A percentile compares a stretch with the other conserved stretches of the same genome.
phyloP scores from a whole-genome alignment of 2,113 vertebrate species.

The Protobothrops flavoviridis region DNA sequence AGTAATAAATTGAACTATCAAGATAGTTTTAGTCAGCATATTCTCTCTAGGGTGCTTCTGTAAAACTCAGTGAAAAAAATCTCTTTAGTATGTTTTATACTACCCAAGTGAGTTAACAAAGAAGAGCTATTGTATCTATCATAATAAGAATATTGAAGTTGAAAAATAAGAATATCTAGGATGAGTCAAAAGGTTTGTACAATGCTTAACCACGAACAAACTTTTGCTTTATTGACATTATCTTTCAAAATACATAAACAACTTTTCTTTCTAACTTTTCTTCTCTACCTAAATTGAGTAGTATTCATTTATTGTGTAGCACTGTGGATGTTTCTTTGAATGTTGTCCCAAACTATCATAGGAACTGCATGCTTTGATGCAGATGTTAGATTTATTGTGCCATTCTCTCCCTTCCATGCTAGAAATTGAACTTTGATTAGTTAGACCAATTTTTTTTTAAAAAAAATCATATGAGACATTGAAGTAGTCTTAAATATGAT shows the following conservation, averaged over 20 bases:
- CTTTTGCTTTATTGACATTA: neutral
- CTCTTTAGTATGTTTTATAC: conserved; percentile 5
- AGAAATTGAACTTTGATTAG: neutral
- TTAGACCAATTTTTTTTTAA: neutral
- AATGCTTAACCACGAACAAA: neutral
- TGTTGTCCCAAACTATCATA: fast-evolving
- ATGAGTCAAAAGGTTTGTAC: neutral
- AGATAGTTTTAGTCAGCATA: neutral
- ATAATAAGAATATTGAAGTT: neutral
- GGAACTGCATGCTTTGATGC: neutral
- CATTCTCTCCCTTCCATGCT: fast-evolving
- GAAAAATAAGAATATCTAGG: neutral
- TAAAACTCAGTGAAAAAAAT: neutral
- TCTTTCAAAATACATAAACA: neutral
- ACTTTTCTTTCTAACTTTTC: neutral
- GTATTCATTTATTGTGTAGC: neutral
- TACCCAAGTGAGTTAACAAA: neutral
- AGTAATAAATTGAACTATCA: conserved; percentile 10
- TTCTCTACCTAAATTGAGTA: neutral
- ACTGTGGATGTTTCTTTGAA: fast-evolving
- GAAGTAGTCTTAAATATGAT: fast-evolving
- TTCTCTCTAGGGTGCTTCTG: neutral
- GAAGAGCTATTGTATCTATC: neutral
- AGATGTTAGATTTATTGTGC: fast-evolving
- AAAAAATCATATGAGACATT: neutral